Evolutionary conservation across 2,888 invertebrate species (phyloP).

Genomic region (Chymomyza amoena): DNA sequence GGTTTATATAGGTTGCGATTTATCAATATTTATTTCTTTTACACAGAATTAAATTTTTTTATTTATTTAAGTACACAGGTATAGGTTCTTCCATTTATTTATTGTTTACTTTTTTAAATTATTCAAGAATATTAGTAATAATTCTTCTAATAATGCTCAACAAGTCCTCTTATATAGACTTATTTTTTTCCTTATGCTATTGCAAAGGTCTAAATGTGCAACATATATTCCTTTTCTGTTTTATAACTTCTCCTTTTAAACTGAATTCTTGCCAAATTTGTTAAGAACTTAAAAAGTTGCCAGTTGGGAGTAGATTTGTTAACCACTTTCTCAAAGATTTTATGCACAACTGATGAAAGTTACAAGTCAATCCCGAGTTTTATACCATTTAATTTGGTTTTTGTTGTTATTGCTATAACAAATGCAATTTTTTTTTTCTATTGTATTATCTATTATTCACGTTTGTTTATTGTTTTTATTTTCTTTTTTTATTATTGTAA

Average conservation of each 20-base stretch:
- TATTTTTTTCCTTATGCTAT: too few relatives aligned
- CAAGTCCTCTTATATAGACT: too few relatives aligned
- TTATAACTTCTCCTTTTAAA: too few relatives aligned
- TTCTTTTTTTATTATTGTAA: slow-evolving; percentile 14
- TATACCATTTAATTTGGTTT: slow-evolving; percentile 35
- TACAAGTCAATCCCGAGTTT: slow-evolving; percentile 34
- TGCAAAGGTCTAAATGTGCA: too few relatives aligned
- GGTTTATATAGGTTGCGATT: background rate
- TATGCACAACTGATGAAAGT: slow-evolving; percentile 55
- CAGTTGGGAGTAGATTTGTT: background rate
- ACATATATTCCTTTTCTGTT: too few relatives aligned
- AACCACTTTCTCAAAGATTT: slow-evolving; percentile 29
- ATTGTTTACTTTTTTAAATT: background rate
- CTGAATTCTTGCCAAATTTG: too few relatives aligned
- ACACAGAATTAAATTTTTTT: background rate
- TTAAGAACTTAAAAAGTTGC: too few relatives aligned
- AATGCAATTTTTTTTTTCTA: slow-evolving; percentile 29
- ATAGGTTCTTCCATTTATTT: background rate
- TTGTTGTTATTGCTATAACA: slow-evolving; percentile 24
- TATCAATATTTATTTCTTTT: slow-evolving; percentile 17
- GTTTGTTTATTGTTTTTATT: slow-evolving; percentile 35
- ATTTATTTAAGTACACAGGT: background rate
- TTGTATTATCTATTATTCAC: slow-evolving; percentile 26
- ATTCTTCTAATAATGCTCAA: too few relatives aligned
- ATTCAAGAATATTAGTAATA: too few relatives aligned